A percentile compares a stretch with the other conserved stretches of the same genome.
These are phyloP conservation scores for Macrostomum lignano DNA, from an alignment of 1,140 invertebrate genomes.

Conservation along the genomic window DNA sequence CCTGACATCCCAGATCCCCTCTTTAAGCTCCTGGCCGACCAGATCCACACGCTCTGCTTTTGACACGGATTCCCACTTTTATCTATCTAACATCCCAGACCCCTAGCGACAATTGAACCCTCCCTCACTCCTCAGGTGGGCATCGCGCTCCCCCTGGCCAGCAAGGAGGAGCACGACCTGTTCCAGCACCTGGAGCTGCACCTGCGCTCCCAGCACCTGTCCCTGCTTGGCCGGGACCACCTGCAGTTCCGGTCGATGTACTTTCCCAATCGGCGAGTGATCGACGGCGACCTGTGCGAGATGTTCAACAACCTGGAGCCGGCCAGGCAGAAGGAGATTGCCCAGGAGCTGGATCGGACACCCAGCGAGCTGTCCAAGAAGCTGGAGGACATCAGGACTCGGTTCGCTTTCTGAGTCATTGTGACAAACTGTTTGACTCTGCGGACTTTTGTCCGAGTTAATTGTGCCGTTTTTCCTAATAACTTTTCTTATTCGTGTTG, in stretches of 20 bases:
- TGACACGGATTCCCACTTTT: too few relatives aligned
- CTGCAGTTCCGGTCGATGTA: conserved; percentile 84
- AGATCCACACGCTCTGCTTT: too few relatives aligned
- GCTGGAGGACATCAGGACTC: conserved; percentile 31
- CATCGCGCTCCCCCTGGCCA: conserved; percentile 81
- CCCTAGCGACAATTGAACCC: too few relatives aligned
- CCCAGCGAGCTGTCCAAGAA: conserved; percentile 52
- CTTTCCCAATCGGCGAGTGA: conserved; percentile 88
- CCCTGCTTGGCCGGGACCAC: conserved; percentile 83
- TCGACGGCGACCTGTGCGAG: conserved; percentile 94
- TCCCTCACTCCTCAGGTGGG: too few relatives aligned
- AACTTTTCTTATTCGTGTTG: too few relatives aligned
- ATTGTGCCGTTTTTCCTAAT: too few relatives aligned
- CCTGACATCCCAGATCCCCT: too few relatives aligned
- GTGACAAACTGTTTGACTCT: too few relatives aligned
- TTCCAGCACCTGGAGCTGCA: conserved; percentile 99
- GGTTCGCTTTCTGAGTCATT: conserved; percentile 29
- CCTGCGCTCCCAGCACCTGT: conserved; percentile 80
- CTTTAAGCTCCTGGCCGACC: too few relatives aligned
- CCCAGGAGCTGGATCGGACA: conserved; percentile 65
- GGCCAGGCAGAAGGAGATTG: conserved; percentile 69
- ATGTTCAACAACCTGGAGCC: conserved; percentile 85
- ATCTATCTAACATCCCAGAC: too few relatives aligned
- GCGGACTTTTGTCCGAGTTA: too few relatives aligned
- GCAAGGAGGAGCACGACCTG: conserved; percentile 90